Evolutionary conservation across 2,888 invertebrate genomes (phyloP).

Genomic region (Entomobrya multifasciata): DNA sequence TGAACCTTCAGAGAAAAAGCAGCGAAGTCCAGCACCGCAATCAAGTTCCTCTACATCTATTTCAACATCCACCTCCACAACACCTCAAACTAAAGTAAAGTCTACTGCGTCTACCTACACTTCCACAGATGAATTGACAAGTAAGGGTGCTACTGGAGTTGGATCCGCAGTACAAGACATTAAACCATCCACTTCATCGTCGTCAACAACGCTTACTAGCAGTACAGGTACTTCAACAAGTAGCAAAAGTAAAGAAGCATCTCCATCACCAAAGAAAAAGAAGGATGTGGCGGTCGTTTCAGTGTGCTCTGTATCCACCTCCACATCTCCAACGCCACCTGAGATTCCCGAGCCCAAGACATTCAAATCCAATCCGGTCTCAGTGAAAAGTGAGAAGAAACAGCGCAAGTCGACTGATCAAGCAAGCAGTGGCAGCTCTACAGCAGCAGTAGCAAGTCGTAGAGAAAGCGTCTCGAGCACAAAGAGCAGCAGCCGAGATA

Average conservation of each 20-base stretch:
- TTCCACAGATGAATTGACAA: constrained; percentile 24
- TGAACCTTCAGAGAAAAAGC: constrained; percentile 76
- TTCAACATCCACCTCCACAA: background rate
- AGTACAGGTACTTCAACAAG: constrained; percentile 12
- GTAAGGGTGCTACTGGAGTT: constrained; percentile 12
- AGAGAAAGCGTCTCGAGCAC: constrained; percentile 70
- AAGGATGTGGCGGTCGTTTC: constrained; percentile 35
- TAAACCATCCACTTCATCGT: constrained; percentile 42
- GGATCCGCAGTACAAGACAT: constrained; percentile 34
- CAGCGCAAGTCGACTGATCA: constrained; percentile 71
- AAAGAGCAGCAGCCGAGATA: constrained; percentile 56
- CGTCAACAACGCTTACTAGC: constrained; percentile 25
- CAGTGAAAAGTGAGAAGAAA: constrained; percentile 65
- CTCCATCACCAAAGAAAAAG: constrained; percentile 2
- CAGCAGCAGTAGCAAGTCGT: constrained; percentile 37
- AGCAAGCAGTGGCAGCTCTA: background rate
- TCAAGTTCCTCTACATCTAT: constrained; percentile 54
- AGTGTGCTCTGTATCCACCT: constrained; percentile 57
- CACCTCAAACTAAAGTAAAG: background rate
- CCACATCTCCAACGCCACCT: constrained; percentile 66
- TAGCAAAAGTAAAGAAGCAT: constrained; percentile 19
- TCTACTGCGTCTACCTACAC: constrained; percentile 13
- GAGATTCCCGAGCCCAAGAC: constrained; percentile 53
- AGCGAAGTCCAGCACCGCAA: constrained; percentile 72
- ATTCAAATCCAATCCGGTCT: constrained; percentile 37